Percentiles rank a stretch among this genome's conserved stretches.
phyloP scores from a whole-genome alignment of 2,797 vertebrate genomes.

The Acanthiza pusilla region DNA sequence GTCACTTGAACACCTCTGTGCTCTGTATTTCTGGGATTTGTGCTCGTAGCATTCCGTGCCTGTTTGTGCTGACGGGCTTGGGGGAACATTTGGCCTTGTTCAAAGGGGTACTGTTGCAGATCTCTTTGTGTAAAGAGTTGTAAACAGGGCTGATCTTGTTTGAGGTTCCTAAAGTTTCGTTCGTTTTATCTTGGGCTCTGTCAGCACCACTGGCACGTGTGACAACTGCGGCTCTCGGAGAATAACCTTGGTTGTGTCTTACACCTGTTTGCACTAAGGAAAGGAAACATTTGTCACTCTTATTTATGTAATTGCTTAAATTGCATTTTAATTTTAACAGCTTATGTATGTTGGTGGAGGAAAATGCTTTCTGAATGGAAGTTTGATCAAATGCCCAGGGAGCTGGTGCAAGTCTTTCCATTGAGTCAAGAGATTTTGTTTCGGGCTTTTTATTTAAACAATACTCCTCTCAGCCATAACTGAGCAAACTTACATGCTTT shows the following conservation, averaged over 20 bases:
- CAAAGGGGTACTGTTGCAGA: background rate
- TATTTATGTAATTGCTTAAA: slow-evolving; percentile 47
- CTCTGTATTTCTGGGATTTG: background rate
- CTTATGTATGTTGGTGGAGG: slow-evolving; percentile 12
- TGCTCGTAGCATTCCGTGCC: rapidly evolving
- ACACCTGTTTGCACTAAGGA: slow-evolving; percentile 55
- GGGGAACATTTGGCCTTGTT: background rate
- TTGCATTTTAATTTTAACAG: slow-evolving; percentile 47
- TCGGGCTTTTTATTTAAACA: slow-evolving; percentile 21
- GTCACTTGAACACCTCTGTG: rapidly evolving
- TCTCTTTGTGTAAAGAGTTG: background rate
- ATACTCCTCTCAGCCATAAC: background rate
- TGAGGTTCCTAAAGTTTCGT: background rate
- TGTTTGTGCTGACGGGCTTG: background rate
- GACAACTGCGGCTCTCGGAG: background rate
- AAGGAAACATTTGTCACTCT: slow-evolving; percentile 57
- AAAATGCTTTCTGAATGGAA: slow-evolving; percentile 52
- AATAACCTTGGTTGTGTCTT: background rate
- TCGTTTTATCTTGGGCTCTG: background rate
- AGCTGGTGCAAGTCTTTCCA: background rate
- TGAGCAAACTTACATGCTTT: background rate
- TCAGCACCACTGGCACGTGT: background rate
- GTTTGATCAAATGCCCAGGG: slow-evolving; percentile 1
- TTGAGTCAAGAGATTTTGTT: background rate
- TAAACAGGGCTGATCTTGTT: background rate